Evolutionary conservation across 2,888 invertebrate species (phyloP), one percentile per base, ranked within the genome.

Genomic region (Xanthorhoe spadicearia): DNA sequence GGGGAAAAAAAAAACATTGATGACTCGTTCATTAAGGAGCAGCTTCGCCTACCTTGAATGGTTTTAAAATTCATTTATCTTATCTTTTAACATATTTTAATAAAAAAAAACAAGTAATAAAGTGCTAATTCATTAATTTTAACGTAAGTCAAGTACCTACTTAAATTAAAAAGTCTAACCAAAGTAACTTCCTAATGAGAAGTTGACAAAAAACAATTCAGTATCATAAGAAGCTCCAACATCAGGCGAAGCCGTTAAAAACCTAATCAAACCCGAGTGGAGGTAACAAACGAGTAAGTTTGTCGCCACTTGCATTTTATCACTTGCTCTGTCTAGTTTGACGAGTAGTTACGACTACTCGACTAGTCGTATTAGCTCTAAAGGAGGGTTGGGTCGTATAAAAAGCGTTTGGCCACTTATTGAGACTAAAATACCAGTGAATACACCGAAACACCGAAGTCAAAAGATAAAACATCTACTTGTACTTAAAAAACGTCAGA

Each of bases 231-330:
- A 7, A 50, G 28, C 54, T 55, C 23, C 18, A 50, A 54, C 58
- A 32, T 49, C 46, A 48, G 17, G 1, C 6, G 17, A 52, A 52
- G 19, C 57, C 18, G 52, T 52, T 56, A 63, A 67, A 67, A 67
- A 52, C 48, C 52, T 28, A 60, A 67, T 63, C 51, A 63, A 59
- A 56, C 48, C 17, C 35, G 9, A 62, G 55, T 38, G 17, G 38
- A 67, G 55, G 62, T 58, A 48, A 55, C 61, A 18, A 50, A 60
- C 48, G 51, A 60, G 56, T 53, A 69, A 77, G 66, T 74, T 75
- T 69, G 72, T 74, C 78, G 67, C 78, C 79, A 74, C 77, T 79
- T 81, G 80, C 62, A 72, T 78, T 80, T 82, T 78, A 82, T 81
- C 72, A 77, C 74, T 76, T 70, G 66, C 65, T 69, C 51, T 65